Evolutionary conservation across 1,140 invertebrate genomes (phyloP).

Genomic region (Mactra quadrangularis): DNA sequence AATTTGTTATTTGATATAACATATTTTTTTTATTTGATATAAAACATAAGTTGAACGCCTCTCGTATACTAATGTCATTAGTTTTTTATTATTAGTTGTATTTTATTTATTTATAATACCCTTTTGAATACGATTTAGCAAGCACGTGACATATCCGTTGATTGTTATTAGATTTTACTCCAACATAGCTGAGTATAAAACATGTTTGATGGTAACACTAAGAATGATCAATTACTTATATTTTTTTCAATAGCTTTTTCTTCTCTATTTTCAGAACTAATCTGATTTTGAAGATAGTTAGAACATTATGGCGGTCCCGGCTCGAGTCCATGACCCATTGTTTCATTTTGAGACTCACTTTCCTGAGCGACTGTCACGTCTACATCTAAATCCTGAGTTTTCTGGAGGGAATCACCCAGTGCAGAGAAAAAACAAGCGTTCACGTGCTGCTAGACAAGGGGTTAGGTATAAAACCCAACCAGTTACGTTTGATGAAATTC

Average conservation of each 20-base stretch:
- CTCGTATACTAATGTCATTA: too few species aligned
- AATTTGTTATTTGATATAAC: too few species aligned
- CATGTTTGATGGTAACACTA: too few species aligned
- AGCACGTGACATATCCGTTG: too few species aligned
- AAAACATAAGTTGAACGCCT: too few species aligned
- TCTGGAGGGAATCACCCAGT: slow-evolving; percentile 58
- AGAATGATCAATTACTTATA: neutral
- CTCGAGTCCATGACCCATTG: slow-evolving; percentile 78
- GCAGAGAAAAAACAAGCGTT: slow-evolving; percentile 67
- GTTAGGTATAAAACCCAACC: slow-evolving; percentile 88
- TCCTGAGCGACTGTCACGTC: slow-evolving; percentile 88
- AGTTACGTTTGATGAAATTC: slow-evolving; percentile 90
- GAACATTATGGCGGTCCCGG: slow-evolving; percentile 48
- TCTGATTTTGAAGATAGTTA: neutral
- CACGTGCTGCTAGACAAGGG: slow-evolving; percentile 69
- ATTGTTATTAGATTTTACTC: too few species aligned
- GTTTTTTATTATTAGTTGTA: too few species aligned
- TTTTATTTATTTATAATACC: too few species aligned
- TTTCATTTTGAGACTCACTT: slow-evolving; percentile 89
- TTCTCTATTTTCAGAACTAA: too few species aligned
- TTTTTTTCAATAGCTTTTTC: neutral
- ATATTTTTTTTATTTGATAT: too few species aligned
- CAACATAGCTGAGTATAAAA: too few species aligned
- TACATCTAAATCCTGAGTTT: slow-evolving; percentile 82
- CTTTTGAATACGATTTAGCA: too few species aligned